These are phyloP conservation scores for Ginglymostoma cirratum DNA, from an alignment of 2,113 vertebrate species.

Conservation along the genomic window DNA sequence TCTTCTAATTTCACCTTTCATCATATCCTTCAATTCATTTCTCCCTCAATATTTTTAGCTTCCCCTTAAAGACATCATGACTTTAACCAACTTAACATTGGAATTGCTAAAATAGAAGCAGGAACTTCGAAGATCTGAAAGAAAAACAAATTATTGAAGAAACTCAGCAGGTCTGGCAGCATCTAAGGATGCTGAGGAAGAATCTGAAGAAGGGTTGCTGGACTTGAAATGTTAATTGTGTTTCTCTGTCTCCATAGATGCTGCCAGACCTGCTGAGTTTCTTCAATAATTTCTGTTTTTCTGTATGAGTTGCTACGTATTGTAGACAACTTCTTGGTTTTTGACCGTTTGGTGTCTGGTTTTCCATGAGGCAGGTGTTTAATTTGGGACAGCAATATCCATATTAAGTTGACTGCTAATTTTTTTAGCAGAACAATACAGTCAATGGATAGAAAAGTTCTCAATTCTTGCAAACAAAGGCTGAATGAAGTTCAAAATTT, in stretches of 20 bases:
- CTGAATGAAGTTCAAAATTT: not conserved
- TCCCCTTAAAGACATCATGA: not conserved
- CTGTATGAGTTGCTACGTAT: not conserved
- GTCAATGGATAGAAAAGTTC: not conserved
- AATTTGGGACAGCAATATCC: not conserved
- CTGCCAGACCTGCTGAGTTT: no score
- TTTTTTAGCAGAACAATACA: not conserved
- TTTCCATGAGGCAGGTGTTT: not conserved
- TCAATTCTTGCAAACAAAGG: not conserved
- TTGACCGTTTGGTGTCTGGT: not conserved
- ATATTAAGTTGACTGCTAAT: not conserved
- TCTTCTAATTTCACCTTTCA: not conserved
- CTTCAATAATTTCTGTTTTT: no score
- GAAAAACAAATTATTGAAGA: no score
- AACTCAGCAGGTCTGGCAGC: no score
- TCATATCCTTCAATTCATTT: not conserved
- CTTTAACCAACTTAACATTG: not conserved
- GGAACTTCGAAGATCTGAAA: no score
- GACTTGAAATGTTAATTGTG: no score
- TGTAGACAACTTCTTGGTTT: not conserved
- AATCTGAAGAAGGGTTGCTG: no score
- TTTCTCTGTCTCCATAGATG: no score
- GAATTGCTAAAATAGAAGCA: no score
- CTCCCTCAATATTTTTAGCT: not conserved
- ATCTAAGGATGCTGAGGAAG: no score